Conservation (phyloP, 2,888 invertebrate species). For the Archips xylosteana region DNA sequence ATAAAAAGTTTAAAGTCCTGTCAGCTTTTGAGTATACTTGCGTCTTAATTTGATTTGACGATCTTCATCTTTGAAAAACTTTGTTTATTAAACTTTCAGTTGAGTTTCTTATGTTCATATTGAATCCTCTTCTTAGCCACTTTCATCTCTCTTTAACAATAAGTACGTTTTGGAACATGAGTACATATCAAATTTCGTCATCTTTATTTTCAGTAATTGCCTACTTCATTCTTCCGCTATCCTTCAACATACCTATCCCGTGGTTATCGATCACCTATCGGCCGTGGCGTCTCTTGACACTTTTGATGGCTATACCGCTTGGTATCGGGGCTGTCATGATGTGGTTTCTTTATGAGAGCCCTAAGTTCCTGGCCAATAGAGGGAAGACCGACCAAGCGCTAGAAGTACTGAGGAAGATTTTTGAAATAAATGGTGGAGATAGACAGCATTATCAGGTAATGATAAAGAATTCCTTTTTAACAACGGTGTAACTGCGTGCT, state of each 20-base stretch:
- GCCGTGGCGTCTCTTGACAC: conserved; percentile 90
- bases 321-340: conserved; percentile 84
- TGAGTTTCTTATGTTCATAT: too few relatives aligned
- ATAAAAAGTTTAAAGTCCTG: too few relatives aligned
- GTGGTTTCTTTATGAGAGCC: conserved; percentile 88
- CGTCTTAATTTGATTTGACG: too few relatives aligned
- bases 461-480: not conserved
- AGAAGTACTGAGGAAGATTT: conserved; percentile 58
- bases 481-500: not conserved
- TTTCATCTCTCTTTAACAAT: too few relatives aligned
- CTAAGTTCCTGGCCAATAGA: conserved; percentile 88
- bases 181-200: too few relatives aligned
- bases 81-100: too few relatives aligned
- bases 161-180: too few relatives aligned
- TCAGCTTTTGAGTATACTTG: too few relatives aligned
- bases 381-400: conserved; percentile 85
- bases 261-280: conserved; percentile 80
- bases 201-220: conserved; percentile 80
- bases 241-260: conserved; percentile 64
- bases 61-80: too few relatives aligned
- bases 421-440: conserved; percentile 58
- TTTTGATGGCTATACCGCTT: conserved; percentile 63
- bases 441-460: conserved; percentile 58
- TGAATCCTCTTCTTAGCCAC: too few relatives aligned
- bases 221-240: conserved; percentile 86